Conservation (phyloP, 2,797 vertebrate species). For the Diglossa cyanea region DNA sequence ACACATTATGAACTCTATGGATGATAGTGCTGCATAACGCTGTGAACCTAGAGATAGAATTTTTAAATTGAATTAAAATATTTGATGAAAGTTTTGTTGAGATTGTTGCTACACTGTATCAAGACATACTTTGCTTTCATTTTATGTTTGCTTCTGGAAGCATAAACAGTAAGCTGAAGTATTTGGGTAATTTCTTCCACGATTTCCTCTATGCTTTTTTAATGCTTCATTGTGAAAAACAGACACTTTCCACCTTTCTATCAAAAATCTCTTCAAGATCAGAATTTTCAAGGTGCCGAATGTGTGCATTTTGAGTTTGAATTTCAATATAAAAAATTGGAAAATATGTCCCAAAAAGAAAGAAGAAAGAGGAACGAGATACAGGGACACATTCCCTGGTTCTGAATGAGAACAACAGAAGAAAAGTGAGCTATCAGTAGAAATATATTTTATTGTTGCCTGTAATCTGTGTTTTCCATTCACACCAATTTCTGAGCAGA, state of each 20-base stretch:
- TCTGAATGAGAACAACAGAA: neutral
- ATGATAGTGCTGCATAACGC: neutral
- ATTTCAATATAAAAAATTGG: neutral
- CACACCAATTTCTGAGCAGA: conserved; percentile 35
- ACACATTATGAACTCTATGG: neutral
- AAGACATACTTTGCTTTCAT: neutral
- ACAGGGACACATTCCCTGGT: neutral
- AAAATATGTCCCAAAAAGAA: neutral
- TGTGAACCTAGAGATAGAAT: neutral
- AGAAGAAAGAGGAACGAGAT: neutral
- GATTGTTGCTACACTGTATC: neutral
- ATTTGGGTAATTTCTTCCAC: neutral
- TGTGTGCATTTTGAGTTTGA: neutral
- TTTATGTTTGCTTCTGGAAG: neutral
- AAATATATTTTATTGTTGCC: conserved; percentile 23
- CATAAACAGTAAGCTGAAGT: neutral
- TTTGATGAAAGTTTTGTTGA: neutral
- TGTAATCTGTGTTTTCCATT: conserved; percentile 50
- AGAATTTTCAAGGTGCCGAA: neutral
- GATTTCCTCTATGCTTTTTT: neutral
- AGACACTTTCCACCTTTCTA: neutral
- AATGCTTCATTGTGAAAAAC: neutral
- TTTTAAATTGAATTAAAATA: neutral
- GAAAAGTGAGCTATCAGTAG: conserved; percentile 22
- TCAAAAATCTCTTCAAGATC: neutral